These are phyloP conservation scores for Todiramphus saurophagus DNA, from an alignment of 2,113 vertebrate genomes.

Conservation along the genomic window DNA sequence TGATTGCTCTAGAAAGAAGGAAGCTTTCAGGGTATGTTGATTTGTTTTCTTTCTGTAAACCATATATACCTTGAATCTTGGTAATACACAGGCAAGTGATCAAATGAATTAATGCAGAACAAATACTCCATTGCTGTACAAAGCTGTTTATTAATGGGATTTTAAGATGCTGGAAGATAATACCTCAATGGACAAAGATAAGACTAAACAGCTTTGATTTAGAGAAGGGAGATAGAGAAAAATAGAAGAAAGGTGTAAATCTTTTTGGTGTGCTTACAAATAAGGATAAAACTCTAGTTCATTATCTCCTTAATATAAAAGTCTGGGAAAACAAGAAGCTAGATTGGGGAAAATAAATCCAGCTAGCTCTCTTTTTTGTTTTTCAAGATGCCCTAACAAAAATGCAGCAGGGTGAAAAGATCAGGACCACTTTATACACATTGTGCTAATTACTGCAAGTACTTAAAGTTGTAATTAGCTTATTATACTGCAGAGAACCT, in stretches of 20 bases:
- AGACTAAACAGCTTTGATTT: conserved; percentile 10
- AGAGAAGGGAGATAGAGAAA: neutral
- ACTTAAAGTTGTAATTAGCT: conserved; percentile 90
- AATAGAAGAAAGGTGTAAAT: conserved; percentile 28
- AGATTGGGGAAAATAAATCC: conserved; percentile 71
- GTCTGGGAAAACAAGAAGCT: conserved; percentile 73
- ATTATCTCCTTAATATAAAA: conserved; percentile 73
- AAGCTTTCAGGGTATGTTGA: conserved; percentile 12
- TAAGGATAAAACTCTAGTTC: conserved; percentile 69
- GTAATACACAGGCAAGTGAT: neutral
- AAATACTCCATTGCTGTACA: neutral
- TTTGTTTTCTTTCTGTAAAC: conserved; percentile 21
- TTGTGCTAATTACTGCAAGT: conserved; percentile 88
- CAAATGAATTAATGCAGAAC: conserved; percentile 30
- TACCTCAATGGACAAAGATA: neutral
- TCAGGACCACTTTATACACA: conserved; percentile 86
- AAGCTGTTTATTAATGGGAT: conserved; percentile 20
- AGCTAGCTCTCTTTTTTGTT: conserved; percentile 73
- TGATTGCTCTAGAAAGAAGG: neutral
- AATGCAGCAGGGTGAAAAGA: conserved; percentile 85
- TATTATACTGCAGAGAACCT: conserved; percentile 89
- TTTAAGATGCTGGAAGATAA: conserved; percentile 1
- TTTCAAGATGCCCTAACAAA: conserved; percentile 82
- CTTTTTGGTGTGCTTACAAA: conserved; percentile 60
- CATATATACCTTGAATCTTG: conserved; percentile 18